Evolutionary conservation across 2,113 vertebrate genomes (phyloP), one percentile per base, ranked within the genome.

Genomic region (Lanius ludovicianus): DNA sequence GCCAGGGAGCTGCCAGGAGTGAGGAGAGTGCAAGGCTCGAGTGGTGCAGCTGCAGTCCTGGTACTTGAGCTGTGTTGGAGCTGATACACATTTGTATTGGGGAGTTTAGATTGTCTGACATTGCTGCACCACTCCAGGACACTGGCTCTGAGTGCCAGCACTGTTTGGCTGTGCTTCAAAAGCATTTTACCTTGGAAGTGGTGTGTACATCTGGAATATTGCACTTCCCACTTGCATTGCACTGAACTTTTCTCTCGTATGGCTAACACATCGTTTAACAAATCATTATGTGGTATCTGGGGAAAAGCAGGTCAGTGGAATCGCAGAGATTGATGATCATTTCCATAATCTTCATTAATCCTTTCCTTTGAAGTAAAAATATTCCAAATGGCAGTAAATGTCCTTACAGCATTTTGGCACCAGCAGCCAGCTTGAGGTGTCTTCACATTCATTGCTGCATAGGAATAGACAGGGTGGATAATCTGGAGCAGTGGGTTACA

Each of bases 281-380:
- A 85, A 70, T 76, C n/a, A 16, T 84, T 39, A 9, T 33, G 30
- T 49, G 55, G 9, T 35, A 49, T 60, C 4, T 60, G 31, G 42
- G 47, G 41, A 27, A 82, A 87, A 86, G 19, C 17, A 57, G 69
- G 65, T 55, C 70, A 33, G 67, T 90, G 79, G 64, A 88, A 95
- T 84, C 3, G 9, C 55, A 57, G 76, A 76, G 74, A 47, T 5
- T 55, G 46, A 69, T 62, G 44, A 64, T 59, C 8, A 60, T 91
- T 95, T 92, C 76, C 73, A 81, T 93, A 90, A 90, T 77, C 80
- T 70, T 81, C 60, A 89, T 81, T 83, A 93, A 90, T 95, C 42
- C 64, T 95, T 95, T 83, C 76, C 52, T 97, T 96, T 95, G 86
- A 92, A 95, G 84, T 92, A 35, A 67, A 86, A 90, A 59, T 81